phyloP scores from a whole-genome alignment of 2,888 invertebrate species.

The Acrocyrtus sp. region DNA sequence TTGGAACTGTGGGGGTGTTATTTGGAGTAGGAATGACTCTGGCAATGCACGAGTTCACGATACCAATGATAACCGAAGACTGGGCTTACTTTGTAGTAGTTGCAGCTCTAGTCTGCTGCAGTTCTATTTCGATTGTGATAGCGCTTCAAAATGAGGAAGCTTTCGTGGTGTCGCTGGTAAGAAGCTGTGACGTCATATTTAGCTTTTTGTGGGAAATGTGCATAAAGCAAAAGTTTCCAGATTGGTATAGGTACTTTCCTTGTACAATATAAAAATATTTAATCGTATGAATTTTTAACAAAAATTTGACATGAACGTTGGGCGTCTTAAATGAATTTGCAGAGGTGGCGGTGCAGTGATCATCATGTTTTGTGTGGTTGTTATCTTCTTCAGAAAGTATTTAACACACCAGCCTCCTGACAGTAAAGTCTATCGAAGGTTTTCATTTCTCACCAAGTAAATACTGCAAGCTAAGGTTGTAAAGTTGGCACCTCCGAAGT shows the following conservation, averaged over 20 bases:
- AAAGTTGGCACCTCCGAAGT: too few species aligned
- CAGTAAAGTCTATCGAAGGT: conserved; percentile 11
- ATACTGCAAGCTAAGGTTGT: too few species aligned
- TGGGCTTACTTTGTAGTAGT: conserved; percentile 7
- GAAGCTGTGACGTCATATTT: conserved; percentile 55
- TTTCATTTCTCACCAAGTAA: conserved; percentile 27
- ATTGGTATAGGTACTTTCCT: conserved; percentile 49
- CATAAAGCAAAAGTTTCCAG: conserved; percentile 42
- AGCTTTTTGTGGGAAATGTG: conserved; percentile 56
- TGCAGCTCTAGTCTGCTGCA: conserved; percentile 12
- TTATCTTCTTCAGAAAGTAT: conserved; percentile 55
- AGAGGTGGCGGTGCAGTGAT: conserved; percentile 52
- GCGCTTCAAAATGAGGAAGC: conserved; percentile 60
- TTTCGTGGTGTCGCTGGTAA: conserved; percentile 52
- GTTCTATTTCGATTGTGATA: conserved; percentile 45
- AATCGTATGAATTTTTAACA: neutral
- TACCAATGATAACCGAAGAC: neutral
- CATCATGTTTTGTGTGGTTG: conserved; percentile 52
- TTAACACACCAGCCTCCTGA: conserved; percentile 41
- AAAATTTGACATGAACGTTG: neutral
- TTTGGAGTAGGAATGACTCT: conserved; percentile 20
- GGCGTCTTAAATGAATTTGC: neutral
- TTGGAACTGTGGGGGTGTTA: conserved; percentile 19
- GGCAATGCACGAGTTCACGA: neutral
- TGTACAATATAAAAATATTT: neutral